Conservation (phyloP, 1,140 invertebrate genomes). For the Drosophila saltans region DNA sequence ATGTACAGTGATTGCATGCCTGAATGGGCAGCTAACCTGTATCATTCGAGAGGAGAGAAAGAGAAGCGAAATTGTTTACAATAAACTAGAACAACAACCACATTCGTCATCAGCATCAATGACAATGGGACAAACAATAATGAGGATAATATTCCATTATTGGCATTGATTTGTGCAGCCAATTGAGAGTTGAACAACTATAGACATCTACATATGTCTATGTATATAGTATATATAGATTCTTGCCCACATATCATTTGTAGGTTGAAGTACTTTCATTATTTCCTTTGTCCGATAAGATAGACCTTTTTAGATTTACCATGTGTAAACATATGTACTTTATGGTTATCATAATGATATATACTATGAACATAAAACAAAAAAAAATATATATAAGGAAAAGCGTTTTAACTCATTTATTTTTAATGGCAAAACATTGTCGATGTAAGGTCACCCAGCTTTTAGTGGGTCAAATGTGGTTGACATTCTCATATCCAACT, state of each 20-base stretch:
- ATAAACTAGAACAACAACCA: slow-evolving; percentile 59
- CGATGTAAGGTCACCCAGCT: background rate
- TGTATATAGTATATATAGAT: slow-evolving; percentile 1
- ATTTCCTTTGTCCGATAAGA: slow-evolving; percentile 37
- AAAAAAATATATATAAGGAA: too few relatives aligned
- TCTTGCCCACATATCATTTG: background rate
- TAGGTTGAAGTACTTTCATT: slow-evolving; percentile 44
- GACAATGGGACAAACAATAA: background rate
- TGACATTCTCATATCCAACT: background rate
- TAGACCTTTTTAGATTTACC: slow-evolving; percentile 35
- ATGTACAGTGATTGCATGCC: slow-evolving; percentile 52
- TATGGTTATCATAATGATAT: background rate
- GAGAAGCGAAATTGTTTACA: slow-evolving; percentile 50
- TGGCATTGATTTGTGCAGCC: background rate
- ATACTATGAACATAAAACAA: too few relatives aligned
- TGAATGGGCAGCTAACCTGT: slow-evolving; percentile 48
- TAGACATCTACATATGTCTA: background rate
- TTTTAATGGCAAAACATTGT: background rate
- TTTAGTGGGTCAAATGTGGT: slow-evolving; percentile 23
- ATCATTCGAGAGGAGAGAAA: background rate
- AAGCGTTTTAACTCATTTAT: background rate
- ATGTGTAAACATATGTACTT: background rate
- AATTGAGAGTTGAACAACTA: too few relatives aligned
- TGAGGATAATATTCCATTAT: slow-evolving; percentile 1
- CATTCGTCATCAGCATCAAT: slow-evolving; percentile 12